Conservation (phyloP, 2,113 vertebrate species). For the Hyaena hyaena region DNA sequence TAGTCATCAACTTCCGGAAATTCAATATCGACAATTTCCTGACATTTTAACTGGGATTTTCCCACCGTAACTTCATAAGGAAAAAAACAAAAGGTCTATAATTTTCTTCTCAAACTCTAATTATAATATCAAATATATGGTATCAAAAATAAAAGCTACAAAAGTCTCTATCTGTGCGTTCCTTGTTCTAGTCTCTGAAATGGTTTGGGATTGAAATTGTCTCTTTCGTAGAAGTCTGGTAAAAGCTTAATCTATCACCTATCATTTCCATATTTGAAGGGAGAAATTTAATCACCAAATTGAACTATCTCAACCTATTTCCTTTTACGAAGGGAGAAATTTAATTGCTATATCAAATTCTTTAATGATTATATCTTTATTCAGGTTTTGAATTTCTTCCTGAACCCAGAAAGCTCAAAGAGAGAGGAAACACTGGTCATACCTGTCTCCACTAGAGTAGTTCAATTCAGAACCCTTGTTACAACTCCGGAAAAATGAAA, state of each 20-base stretch:
- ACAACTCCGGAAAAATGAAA: background rate
- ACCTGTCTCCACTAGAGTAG: background rate
- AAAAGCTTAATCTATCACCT: background rate
- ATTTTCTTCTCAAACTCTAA: background rate
- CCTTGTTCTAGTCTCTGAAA: background rate
- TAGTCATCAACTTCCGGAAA: background rate
- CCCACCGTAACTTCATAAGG: background rate
- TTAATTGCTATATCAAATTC: background rate
- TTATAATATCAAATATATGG: background rate
- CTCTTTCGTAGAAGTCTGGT: background rate
- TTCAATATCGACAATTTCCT: background rate
- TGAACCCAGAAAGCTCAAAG: background rate
- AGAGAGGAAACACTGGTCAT: background rate
- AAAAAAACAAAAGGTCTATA: background rate
- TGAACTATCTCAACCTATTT: background rate
- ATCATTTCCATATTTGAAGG: background rate
- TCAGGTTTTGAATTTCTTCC: background rate
- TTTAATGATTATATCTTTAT: background rate
- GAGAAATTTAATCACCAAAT: background rate
- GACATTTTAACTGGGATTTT: background rate
- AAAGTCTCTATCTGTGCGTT: background rate
- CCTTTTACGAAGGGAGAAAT: background rate
- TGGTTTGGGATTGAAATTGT: background rate
- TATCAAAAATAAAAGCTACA: background rate
- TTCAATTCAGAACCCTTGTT: background rate